Conservation (phyloP, 2,888 invertebrate genomes). For the Pandemis cinnamomeana region DNA sequence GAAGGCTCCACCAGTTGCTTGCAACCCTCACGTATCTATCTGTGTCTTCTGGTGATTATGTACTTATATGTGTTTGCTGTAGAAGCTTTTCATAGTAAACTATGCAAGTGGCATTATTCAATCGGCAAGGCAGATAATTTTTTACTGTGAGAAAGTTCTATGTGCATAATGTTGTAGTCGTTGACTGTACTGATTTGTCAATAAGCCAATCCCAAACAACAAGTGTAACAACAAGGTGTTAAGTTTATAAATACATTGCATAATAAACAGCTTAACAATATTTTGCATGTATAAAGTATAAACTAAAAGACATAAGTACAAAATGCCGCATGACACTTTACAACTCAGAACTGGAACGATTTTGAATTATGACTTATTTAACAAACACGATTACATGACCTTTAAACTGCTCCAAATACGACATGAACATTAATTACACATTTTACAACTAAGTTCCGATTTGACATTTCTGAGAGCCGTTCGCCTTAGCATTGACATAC, state of each 20-base stretch:
- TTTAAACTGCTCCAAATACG: constrained; percentile 37
- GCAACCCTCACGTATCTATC: no score
- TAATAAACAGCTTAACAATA: not conserved
- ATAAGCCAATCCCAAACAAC: not conserved
- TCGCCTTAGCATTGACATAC: constrained; percentile 40
- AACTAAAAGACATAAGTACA: not conserved
- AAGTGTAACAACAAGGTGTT: not conserved
- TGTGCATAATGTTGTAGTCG: not conserved
- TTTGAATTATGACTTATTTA: constrained; percentile 26
- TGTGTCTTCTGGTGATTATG: no score
- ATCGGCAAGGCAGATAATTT: no score
- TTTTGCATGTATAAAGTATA: not conserved
- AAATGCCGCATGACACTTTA: not conserved
- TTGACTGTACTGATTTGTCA: not conserved
- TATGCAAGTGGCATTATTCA: no score
- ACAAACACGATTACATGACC: constrained; percentile 20
- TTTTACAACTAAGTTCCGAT: constrained; percentile 34
- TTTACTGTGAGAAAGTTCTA: no score
- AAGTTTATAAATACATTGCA: not conserved
- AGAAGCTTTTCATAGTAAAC: no score
- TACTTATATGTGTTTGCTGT: no score
- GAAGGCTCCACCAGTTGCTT: no score
- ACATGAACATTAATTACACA: constrained; percentile 30
- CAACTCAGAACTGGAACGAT: constrained; percentile 19
- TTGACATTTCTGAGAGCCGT: constrained; percentile 33